phyloP scores from a whole-genome alignment of 2,113 vertebrate genomes.

The Callionymus lyra region DNA sequence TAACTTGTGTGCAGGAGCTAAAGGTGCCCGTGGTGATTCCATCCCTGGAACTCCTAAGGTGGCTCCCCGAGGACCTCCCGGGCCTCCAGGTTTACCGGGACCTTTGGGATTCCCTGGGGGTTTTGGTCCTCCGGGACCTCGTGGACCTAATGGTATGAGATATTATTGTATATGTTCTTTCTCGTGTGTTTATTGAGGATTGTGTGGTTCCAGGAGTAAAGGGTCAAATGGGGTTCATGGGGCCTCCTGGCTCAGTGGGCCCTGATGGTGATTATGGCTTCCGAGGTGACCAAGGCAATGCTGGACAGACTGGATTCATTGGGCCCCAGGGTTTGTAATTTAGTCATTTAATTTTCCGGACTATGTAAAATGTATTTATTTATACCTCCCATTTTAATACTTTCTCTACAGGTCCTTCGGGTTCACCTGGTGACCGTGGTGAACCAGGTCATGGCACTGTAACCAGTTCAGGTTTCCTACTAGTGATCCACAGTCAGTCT shows the following conservation, averaged over 20 bases:
- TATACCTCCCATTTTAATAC: not conserved
- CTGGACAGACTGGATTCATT: constrained; percentile 31
- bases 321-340: constrained; percentile 40
- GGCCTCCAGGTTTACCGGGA: constrained; percentile 24
- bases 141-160: constrained; percentile 37
- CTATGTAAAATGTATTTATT: not conserved
- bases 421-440: constrained; percentile 32
- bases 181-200: not conserved
- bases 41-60: fast-evolving
- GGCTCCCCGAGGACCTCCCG: constrained; percentile 1
- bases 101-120: constrained; percentile 19
- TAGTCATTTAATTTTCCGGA: not conserved
- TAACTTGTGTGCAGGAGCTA: constrained; percentile 24
- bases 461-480: constrained; percentile 25
- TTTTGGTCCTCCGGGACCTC: constrained; percentile 23
- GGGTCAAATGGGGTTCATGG: constrained; percentile 22
- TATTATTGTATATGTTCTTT: not conserved
- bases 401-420: constrained; percentile 32
- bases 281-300: constrained; percentile 36
- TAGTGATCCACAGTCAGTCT: constrained; percentile 54
- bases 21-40: constrained; percentile 30
- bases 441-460: constrained; percentile 3
- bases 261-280: constrained; percentile 23
- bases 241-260: constrained; percentile 23
- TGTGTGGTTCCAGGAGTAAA: constrained; percentile 12